These are phyloP conservation scores for Xestia sexstrigata DNA, from an alignment of 2,888 invertebrate genomes.

Conservation along the genomic window DNA sequence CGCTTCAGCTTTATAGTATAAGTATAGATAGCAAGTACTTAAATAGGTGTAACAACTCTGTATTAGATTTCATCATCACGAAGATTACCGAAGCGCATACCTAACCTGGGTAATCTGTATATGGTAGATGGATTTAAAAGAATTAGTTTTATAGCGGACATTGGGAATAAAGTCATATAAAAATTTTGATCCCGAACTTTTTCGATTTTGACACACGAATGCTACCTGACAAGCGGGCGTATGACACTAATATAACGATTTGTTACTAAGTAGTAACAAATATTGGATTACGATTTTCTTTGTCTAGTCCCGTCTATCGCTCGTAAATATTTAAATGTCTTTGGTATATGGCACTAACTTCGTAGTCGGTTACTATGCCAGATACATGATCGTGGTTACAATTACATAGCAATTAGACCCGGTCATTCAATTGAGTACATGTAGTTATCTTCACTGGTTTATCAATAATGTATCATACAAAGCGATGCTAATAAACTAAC, in stretches of 20 bases:
- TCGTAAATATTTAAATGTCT: too few species aligned
- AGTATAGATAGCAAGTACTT: neutral
- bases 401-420: conserved; percentile 49
- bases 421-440: conserved; percentile 33
- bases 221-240: too few species aligned
- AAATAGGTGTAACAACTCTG: neutral
- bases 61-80: neutral
- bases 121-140: too few species aligned
- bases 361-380: neutral
- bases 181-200: too few species aligned
- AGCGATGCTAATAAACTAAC: conserved; percentile 31
- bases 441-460: conserved; percentile 37
- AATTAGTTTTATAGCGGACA: too few species aligned
- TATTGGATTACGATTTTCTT: too few species aligned
- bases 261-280: too few species aligned
- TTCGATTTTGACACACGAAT: too few species aligned
- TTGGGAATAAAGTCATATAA: too few species aligned
- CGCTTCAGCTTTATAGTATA: too few species aligned
- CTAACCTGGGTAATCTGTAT: neutral
- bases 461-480: conserved; percentile 38
- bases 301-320: too few species aligned
- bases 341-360: neutral
- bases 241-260: too few species aligned
- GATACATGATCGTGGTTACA: conserved; percentile 29
- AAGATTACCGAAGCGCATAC: neutral